Conservation (phyloP, 2,888 invertebrate species). For the Chrysodeixis includens region DNA sequence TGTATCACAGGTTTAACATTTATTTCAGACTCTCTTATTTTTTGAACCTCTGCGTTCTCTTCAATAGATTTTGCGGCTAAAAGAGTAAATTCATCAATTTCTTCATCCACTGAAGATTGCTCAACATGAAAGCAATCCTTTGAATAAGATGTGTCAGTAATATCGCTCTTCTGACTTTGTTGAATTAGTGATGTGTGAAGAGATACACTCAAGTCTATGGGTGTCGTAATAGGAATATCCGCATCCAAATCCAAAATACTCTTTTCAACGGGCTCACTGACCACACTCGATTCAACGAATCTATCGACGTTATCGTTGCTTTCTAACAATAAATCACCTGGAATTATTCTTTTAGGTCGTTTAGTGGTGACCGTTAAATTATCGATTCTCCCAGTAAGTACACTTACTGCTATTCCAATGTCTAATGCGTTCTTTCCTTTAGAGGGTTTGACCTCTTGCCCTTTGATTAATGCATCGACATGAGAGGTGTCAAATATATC, state of each 20-base stretch:
- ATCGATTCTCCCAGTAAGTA: conserved; percentile 95
- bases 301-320: conserved; percentile 80
- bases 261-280: conserved; percentile 90
- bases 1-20: conserved; percentile 82
- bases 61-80: conserved; percentile 93
- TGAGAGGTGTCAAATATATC: conserved; percentile 97
- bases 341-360: conserved; percentile 89
- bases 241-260: conserved; percentile 94
- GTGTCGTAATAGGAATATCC: conserved; percentile 91
- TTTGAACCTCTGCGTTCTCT: conserved; percentile 87
- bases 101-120: conserved; percentile 79
- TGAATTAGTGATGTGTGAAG: conserved; percentile 88
- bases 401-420: conserved; percentile 96
- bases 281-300: conserved; percentile 65
- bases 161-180: conserved; percentile 74
- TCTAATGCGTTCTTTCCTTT: conserved; percentile 94
- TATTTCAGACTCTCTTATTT: conserved; percentile 81
- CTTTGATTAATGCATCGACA: conserved; percentile 95
- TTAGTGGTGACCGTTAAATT: conserved; percentile 91
- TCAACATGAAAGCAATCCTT: conserved; percentile 49
- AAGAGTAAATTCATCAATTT: conserved; percentile 93
- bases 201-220: conserved; percentile 92
- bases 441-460: conserved; percentile 91
- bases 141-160: conserved; percentile 52
- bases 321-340: conserved; percentile 92